phyloP scores from a whole-genome alignment of 64 coral and sea anemone species.

The Cladopsammia gracilis region DNA sequence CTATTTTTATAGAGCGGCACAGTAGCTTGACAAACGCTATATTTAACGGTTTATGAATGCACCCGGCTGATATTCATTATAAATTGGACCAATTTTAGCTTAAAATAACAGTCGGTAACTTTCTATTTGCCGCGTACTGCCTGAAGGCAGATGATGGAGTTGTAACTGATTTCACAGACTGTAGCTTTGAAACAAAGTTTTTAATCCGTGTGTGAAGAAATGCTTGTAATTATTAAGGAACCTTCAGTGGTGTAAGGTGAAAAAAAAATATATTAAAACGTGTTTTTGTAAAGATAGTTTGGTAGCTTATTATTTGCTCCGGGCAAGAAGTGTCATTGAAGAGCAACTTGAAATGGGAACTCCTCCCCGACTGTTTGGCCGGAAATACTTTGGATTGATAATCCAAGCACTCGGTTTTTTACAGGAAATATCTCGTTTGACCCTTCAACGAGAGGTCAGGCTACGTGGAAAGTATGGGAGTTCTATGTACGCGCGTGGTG shows the following conservation, averaged over 20 bases:
- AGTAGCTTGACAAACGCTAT: too few relatives aligned
- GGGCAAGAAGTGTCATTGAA: neutral
- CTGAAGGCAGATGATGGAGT: too few relatives aligned
- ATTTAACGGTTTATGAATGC: too few relatives aligned
- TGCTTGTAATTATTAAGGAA: too few relatives aligned
- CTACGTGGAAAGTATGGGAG: neutral
- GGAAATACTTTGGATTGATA: neutral
- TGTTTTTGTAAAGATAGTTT: neutral
- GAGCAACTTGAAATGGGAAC: neutral
- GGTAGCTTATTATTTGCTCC: neutral
- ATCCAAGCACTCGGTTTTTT: neutral
- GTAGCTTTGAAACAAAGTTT: too few relatives aligned
- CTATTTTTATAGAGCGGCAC: too few relatives aligned
- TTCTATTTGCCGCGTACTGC: neutral
- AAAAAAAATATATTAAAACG: too few relatives aligned
- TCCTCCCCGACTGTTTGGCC: neutral
- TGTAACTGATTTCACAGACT: too few relatives aligned
- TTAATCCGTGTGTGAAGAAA: too few relatives aligned
- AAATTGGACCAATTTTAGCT: neutral
- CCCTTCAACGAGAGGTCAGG: neutral
- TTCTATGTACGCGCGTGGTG: neutral
- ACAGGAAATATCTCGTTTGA: constrained; percentile 30
- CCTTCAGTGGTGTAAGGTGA: too few relatives aligned
- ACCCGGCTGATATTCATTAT: neutral
- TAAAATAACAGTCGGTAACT: constrained; percentile 3